Conservation (phyloP, 1,140 invertebrate genomes). For the Mya arenaria region DNA sequence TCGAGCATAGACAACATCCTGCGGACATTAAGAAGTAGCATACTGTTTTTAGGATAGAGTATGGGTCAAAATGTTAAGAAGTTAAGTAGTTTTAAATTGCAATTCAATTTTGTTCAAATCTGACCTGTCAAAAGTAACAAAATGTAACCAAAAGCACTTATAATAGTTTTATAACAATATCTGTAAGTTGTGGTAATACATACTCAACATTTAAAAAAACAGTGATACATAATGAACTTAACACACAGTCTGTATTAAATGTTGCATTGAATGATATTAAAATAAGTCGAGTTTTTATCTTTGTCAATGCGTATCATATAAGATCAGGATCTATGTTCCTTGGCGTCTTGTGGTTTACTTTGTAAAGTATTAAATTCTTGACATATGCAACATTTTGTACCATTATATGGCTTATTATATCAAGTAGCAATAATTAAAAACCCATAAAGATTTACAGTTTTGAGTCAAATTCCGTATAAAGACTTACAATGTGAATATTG, state of each 20-base stretch:
- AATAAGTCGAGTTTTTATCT: not conserved
- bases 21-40: not conserved
- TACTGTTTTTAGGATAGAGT: not conserved
- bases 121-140: not conserved
- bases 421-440: not conserved
- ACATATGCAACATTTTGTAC: not conserved
- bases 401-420: not conserved
- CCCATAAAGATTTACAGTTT: not conserved
- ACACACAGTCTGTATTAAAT: not conserved
- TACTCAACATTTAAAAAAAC: not conserved
- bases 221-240: not conserved
- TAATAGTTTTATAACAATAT: not conserved
- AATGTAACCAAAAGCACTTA: not conserved
- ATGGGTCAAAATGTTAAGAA: not conserved
- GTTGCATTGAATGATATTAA: not conserved
- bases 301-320: not conserved
- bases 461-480: not conserved
- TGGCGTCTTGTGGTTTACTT: not conserved
- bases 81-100: not conserved
- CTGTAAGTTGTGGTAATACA: not conserved
- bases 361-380: not conserved
- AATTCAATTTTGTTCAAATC: not conserved
- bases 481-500: not conserved
- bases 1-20: constrained; percentile 24
- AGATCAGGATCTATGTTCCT: not conserved